phyloP scores from a whole-genome alignment of 2,888 invertebrate species.

The Leuctra nigra region DNA sequence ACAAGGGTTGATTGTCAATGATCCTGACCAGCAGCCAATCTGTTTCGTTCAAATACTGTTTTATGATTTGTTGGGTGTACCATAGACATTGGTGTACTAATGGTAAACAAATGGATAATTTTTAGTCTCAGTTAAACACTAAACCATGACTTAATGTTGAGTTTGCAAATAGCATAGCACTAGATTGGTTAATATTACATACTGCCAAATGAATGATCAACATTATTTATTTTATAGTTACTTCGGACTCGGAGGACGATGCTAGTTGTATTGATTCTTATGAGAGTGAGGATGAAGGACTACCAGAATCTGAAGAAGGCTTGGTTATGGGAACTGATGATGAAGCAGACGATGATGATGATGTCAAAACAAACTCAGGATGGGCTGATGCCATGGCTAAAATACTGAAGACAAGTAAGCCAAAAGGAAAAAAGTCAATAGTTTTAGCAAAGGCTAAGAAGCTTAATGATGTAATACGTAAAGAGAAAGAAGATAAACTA shows the following conservation, averaged over 20 bases:
- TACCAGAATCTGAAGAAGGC: constrained; percentile 9
- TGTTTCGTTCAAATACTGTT: too few relatives aligned
- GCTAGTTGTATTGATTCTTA: background rate
- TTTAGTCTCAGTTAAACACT: too few relatives aligned
- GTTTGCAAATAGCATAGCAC: too few relatives aligned
- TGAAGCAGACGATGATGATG: background rate
- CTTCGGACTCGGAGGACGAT: background rate
- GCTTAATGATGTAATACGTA: constrained; percentile 48
- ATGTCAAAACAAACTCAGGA: constrained; percentile 48
- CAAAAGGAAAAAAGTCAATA: constrained; percentile 64
- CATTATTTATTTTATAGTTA: background rate
- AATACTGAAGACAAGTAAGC: constrained; percentile 66
- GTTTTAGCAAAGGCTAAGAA: constrained; percentile 77
- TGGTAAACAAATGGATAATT: too few relatives aligned
- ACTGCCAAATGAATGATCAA: too few relatives aligned
- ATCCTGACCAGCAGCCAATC: too few relatives aligned
- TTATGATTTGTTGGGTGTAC: too few relatives aligned
- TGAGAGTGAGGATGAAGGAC: constrained; percentile 4
- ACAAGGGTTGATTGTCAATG: too few relatives aligned
- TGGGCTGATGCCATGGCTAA: constrained; percentile 82
- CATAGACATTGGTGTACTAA: too few relatives aligned
- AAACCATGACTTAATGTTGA: too few relatives aligned
- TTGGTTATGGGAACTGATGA: background rate
- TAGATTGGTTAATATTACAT: too few relatives aligned
- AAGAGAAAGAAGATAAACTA: constrained; percentile 43